Base-by-base conservation (phyloP, 2,113 vertebrate genomes). In the Gracilinanus agilis region DNA sequence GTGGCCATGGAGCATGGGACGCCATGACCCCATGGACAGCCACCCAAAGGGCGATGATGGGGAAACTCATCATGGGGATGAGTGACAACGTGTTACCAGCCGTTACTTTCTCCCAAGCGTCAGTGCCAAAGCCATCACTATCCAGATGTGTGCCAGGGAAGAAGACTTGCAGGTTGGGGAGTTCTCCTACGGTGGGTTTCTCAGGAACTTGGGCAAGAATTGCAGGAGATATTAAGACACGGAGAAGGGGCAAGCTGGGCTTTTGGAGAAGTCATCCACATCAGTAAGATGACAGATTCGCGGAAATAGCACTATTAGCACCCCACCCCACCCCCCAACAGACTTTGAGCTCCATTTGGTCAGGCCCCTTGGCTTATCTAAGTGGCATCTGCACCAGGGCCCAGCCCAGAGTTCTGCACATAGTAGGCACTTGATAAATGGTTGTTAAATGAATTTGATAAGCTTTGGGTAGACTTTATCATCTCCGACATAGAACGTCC, bases 401-500 rank as follows among this genome's bases (percentile, higher is more conserved):
- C 58, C 1, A 11, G 2, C 25, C 9, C 21, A 11, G 24, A 25
- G 12, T 67, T 67, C 34, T 34, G 58, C 58, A 67, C 61, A 7
- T n/a, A 75, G 34, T 75, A 75, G 61, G 61, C 34, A 19, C 34
- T 75, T 34, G 29, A 75, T 75, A n/a, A n/a, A 19, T 75, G 61
- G 13, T n/a, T n/a, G 34, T 75, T n/a, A 75, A 67, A 67, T 34
- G 27, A 67, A 75, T 75, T n/a, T 29, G 19, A n/a, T 75, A 75
- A n/a, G 61, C n/a, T n/a, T n/a, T 40, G 49, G 23, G 53, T 44
- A 92, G 34, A 19, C 53, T 40, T 49, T 44, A 94, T 75, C 49
- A 12, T 95, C 91, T 83, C 0, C 29, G 92, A 49, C 49, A 58
- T 93, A 40, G 91, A 95, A 94, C 95, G 61, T 13, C 94, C 94